Conservation (phyloP, 2,113 vertebrate genomes). For the Corvus hawaiiensis region DNA sequence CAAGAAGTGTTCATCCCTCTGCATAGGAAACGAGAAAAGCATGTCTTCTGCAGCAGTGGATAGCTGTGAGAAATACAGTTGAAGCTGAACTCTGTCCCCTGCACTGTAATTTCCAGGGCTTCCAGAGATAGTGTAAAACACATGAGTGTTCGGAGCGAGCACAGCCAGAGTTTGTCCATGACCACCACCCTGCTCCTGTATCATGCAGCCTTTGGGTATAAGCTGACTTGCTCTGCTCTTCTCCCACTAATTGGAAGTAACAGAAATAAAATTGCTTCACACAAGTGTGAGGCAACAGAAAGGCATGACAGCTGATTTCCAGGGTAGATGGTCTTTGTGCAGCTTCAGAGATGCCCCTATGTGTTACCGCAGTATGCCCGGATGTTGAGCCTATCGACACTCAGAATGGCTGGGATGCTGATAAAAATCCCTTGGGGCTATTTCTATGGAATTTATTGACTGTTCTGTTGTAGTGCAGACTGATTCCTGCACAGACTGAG, state of each 20-base stretch:
- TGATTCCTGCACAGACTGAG: background rate
- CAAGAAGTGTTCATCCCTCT: background rate
- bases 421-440: background rate
- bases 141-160: background rate
- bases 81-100: background rate
- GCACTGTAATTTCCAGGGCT: background rate
- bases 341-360: background rate
- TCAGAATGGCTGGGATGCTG: background rate
- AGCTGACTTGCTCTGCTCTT: background rate
- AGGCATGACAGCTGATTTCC: background rate
- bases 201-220: background rate
- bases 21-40: background rate
- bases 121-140: background rate
- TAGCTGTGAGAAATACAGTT: background rate
- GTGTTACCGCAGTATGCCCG: background rate
- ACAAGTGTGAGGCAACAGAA: background rate
- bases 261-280: background rate
- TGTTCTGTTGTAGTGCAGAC: background rate
- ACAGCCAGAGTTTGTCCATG: background rate
- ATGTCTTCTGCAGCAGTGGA: background rate
- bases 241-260: background rate
- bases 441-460: slow-evolving; percentile 35
- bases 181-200: no score
- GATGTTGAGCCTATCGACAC: background rate
- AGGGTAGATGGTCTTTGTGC: background rate